Percentiles rank a stretch among this genome's conserved stretches.
These are phyloP conservation scores for Heliconius himera DNA, from an alignment of 1,140 invertebrate species.

Conservation along the genomic window DNA sequence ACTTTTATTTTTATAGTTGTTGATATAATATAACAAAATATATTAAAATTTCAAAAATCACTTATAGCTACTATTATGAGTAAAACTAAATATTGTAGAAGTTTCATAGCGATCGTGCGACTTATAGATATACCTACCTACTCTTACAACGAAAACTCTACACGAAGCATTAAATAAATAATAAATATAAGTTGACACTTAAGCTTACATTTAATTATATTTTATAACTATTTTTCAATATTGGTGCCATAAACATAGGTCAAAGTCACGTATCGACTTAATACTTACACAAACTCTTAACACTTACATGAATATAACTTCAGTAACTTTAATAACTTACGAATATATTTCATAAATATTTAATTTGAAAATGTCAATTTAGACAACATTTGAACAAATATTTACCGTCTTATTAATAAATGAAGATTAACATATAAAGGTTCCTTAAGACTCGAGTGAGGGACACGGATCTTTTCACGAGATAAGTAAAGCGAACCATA, in stretches of 20 bases:
- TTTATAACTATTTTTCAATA: conserved; percentile 35
- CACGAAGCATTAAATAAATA: conserved; percentile 17
- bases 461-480: not conserved
- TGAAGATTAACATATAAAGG: not conserved
- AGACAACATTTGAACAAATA: conserved; percentile 24
- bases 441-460: not conserved
- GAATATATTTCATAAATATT: conserved; percentile 32
- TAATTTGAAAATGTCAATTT: conserved; percentile 25
- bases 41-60: not conserved
- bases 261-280: conserved; percentile 24
- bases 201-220: conserved; percentile 13
- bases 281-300: conserved; percentile 27
- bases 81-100: not conserved
- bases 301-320: conserved; percentile 24
- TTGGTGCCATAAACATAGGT: conserved; percentile 46
- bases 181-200: conserved; percentile 27
- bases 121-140: too few relatives aligned
- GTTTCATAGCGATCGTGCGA: not conserved
- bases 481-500: not conserved
- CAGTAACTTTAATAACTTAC: conserved; percentile 27
- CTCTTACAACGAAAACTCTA: conserved; percentile 9
- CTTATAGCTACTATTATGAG: not conserved
- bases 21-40: not conserved
- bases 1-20: not conserved
- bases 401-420: conserved; percentile 17